Base-by-base conservation (phyloP, 1,140 invertebrate genomes). In the Drosophila chauvacae region DNA sequence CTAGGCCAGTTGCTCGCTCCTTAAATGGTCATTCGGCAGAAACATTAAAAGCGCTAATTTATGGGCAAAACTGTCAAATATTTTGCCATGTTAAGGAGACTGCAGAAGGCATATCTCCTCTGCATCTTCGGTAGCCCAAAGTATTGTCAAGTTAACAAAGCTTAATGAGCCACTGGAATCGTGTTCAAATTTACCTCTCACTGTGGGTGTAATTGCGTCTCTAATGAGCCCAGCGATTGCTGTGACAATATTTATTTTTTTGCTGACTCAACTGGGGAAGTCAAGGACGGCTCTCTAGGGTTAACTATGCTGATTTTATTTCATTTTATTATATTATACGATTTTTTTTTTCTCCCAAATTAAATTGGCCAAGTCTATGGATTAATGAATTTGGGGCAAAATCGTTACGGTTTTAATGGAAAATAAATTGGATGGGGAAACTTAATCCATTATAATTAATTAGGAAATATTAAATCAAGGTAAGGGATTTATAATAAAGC, bases 1-100 rank as follows among this genome's bases (percentile, higher is more conserved):
- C 76, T 91, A 77, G 90, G 90, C 76, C 86, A 91, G 62, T 91
- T 91, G 83, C 64, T 79, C 70, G 60, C 79, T 74, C 90, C 90
- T 88, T 90, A 85, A 90, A 87, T 59, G 77, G 88, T 13, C 74
- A 70, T 68, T 78, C 44, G 69, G 68, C 66, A 41, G 63, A 48
- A 39, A 73, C 53, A 51, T 57, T 70, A 73, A 28, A 18, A 30
- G 68, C 65, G 28, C 69, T 83, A 60, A 85, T 90, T 73, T 90
- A 84, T 88, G 74, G 42, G 39, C 53, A 56, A 41, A 57, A 64
- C 62, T 53, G 50, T 37, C 60, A 42, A 41, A 20, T 20, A 42
- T 56, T 65, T 33, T 39, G 18, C 23, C 62, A 56, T 11, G 20
- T 39, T 39, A 56, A 56, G 53, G 53, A 39, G 33, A 0, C 53